phyloP scores from a whole-genome alignment of 2,888 invertebrate species.

The Oxytorus armatus region DNA sequence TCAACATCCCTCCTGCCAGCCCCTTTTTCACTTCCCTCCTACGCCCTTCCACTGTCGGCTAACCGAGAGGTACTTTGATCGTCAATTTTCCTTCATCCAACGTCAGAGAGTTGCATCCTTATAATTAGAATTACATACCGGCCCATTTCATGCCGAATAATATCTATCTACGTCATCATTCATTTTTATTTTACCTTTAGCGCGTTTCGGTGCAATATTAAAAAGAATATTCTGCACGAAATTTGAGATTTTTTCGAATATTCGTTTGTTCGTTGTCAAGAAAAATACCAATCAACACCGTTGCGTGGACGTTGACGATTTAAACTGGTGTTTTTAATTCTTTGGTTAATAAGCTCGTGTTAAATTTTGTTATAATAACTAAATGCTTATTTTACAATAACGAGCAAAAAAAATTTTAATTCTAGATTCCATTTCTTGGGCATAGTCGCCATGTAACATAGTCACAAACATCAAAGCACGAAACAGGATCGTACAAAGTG shows the following conservation, averaged over 20 bases:
- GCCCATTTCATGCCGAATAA: neutral
- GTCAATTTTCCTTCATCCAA: neutral
- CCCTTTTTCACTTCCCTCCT: neutral
- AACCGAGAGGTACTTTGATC: neutral
- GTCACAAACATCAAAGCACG: too few species aligned
- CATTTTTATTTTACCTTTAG: neutral
- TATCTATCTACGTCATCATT: neutral
- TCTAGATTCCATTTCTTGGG: neutral
- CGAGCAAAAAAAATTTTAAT: neutral
- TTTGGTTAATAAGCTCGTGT: too few species aligned
- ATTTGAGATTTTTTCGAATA: neutral
- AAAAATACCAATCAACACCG: too few species aligned
- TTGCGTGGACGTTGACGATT: neutral
- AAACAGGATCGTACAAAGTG: too few species aligned
- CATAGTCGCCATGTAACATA: too few species aligned
- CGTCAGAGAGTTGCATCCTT: neutral
- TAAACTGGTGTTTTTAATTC: neutral
- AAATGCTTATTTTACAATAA: too few species aligned
- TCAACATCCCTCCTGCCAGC: slow-evolving; percentile 1
- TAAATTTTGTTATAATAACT: too few species aligned
- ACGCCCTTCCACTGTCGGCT: neutral
- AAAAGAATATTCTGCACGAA: neutral
- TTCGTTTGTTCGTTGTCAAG: too few species aligned
- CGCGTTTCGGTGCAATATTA: neutral
- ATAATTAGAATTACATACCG: neutral